Evolutionary conservation across 2,888 invertebrate genomes (phyloP).

Genomic region (Amphipoea lucens): DNA sequence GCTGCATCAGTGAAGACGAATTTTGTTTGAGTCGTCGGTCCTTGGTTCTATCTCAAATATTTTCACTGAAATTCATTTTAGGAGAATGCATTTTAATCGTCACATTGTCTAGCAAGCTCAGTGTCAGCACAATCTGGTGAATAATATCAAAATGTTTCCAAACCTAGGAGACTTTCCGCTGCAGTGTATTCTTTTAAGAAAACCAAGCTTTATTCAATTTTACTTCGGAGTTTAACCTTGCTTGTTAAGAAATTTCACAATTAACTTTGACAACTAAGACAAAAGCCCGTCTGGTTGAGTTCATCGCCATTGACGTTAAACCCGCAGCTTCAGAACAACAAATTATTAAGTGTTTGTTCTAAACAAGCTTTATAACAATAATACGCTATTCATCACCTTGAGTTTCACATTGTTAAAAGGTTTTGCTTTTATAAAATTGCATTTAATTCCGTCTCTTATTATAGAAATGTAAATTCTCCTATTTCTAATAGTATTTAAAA

Average conservation of each 20-base stretch:
- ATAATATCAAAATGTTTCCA: slow-evolving; percentile 24
- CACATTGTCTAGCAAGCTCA: slow-evolving; percentile 21
- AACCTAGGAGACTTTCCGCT: slow-evolving; percentile 33
- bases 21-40: slow-evolving; percentile 13
- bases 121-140: slow-evolving; percentile 14
- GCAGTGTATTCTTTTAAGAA: slow-evolving; percentile 19
- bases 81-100: slow-evolving; percentile 53
- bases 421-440: not conserved
- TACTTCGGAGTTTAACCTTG: slow-evolving; percentile 46
- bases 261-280: slow-evolving; percentile 63
- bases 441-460: not conserved
- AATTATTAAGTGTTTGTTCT: slow-evolving; percentile 49
- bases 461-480: slow-evolving; percentile 6
- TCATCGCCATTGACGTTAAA: slow-evolving; percentile 37
- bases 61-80: slow-evolving; percentile 29
- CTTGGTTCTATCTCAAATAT: not conserved
- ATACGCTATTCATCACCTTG: slow-evolving; percentile 3
- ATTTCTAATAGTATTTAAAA: not conserved
- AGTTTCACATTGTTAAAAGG: not conserved
- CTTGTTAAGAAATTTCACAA: slow-evolving; percentile 58
- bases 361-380: slow-evolving; percentile 29
- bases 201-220: slow-evolving; percentile 31
- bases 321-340: slow-evolving; percentile 47
- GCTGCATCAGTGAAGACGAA: not conserved
- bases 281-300: slow-evolving; percentile 38